A percentile compares a stretch with the other conserved stretches of the same genome.
Evolutionary conservation across 30 jellyfish, hydroid and myxozoan genomes (phyloP).

Genomic region (Haliclystus octoradiatus): DNA sequence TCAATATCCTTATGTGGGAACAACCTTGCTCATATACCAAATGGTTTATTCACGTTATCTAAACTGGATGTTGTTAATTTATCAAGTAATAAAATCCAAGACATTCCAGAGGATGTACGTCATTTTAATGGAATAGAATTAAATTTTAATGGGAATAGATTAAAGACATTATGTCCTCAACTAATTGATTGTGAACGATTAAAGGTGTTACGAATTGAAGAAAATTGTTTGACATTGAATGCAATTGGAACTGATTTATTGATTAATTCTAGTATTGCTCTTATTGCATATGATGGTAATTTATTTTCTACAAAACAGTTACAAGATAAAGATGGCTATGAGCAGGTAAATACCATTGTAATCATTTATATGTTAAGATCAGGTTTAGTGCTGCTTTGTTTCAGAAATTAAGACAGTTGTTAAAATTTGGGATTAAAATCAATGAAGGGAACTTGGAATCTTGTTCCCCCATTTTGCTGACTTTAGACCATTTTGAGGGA

Average conservation of each 20-base stretch:
- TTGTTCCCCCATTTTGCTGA: not conserved
- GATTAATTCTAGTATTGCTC: constrained; percentile 49
- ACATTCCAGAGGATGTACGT: constrained; percentile 43
- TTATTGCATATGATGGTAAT: constrained; percentile 82
- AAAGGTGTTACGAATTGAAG: constrained; percentile 81
- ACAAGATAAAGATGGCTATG: constrained; percentile 88
- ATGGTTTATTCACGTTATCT: constrained; percentile 48
- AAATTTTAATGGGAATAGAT: constrained; percentile 60
- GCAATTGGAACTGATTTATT: constrained; percentile 61
- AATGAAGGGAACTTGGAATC: not conserved
- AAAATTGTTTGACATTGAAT: constrained; percentile 61
- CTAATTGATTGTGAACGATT: constrained; percentile 57
- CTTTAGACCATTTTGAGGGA: no score
- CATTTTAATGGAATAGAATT: constrained; percentile 68
- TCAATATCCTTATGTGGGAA: constrained; percentile 47
- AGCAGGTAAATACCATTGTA: constrained; percentile 35
- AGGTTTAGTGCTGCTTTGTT: not conserved
- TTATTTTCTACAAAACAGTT: constrained; percentile 57
- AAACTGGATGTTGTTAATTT: constrained; percentile 82
- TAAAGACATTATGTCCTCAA: constrained; percentile 27
- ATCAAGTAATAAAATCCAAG: constrained; percentile 42
- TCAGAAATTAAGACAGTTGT: no score
- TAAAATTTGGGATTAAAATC: not conserved
- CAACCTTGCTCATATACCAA: constrained; percentile 46
- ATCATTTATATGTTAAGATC: no score